phyloP scores from a whole-genome alignment of 2,888 invertebrate genomes.

The Nemotelus pantherinus region DNA sequence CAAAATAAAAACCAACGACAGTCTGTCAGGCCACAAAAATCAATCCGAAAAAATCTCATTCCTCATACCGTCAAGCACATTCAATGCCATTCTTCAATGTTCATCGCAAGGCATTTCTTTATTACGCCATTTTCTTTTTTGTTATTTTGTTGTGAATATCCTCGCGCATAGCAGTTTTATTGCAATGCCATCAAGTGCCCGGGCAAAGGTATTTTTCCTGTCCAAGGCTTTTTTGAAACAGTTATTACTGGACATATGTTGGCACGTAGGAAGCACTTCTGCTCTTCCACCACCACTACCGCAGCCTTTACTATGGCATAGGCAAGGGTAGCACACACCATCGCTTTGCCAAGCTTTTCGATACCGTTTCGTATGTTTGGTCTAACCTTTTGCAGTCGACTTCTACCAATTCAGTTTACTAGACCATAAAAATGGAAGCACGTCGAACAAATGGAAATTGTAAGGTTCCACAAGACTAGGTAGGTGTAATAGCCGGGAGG shows the following conservation, averaged over 20 bases:
- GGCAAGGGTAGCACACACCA: background rate
- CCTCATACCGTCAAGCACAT: background rate
- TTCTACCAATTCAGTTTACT: constrained; percentile 10
- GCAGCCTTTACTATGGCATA: too few relatives aligned
- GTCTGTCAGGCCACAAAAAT: constrained; percentile 7
- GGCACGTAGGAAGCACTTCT: background rate
- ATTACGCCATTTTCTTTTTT: constrained; percentile 30
- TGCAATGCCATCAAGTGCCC: constrained; percentile 28
- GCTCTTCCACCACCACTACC: background rate
- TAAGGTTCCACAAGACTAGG: constrained; percentile 32
- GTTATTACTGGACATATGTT: constrained; percentile 33
- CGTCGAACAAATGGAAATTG: constrained; percentile 41
- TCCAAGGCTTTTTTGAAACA: constrained; percentile 5
- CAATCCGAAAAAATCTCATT: constrained; percentile 28
- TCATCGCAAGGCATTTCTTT: constrained; percentile 8
- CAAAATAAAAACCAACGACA: background rate
- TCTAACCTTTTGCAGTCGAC: too few relatives aligned
- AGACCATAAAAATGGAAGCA: constrained; percentile 43
- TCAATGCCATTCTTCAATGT: background rate
- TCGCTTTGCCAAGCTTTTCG: too few relatives aligned
- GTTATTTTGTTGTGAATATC: constrained; percentile 39
- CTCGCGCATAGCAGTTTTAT: background rate
- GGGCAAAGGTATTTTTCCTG: constrained; percentile 10
- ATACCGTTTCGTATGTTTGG: too few relatives aligned
- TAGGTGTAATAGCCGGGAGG: constrained; percentile 1